phyloP scores from a whole-genome alignment of 2,888 invertebrate species.

The Drosophila ustulata region DNA sequence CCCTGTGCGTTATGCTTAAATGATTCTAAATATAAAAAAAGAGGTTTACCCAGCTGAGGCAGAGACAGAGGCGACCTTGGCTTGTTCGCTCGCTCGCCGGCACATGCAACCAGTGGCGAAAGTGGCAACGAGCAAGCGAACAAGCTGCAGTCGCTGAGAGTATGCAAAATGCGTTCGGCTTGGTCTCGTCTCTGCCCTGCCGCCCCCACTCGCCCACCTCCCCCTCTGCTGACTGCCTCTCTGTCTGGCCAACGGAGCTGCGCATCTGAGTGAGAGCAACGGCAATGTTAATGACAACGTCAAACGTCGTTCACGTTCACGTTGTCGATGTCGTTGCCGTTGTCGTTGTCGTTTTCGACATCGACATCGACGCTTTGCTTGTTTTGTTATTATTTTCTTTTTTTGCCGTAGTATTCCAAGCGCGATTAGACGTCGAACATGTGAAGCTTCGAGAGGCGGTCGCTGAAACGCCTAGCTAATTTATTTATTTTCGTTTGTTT shows the following conservation, averaged over 20 bases:
- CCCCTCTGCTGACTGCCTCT: not conserved
- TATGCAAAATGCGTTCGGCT: conserved; percentile 39
- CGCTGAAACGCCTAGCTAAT: conserved; percentile 43
- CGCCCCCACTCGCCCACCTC: not conserved
- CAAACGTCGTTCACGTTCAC: conserved; percentile 45
- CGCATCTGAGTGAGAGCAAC: conserved; percentile 25
- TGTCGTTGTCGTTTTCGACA: not conserved
- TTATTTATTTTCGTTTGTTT: conserved; percentile 43
- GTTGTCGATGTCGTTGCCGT: conserved; percentile 3
- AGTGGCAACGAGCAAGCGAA: conserved; percentile 36
- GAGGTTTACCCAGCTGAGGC: conserved; percentile 30
- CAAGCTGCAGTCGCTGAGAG: not conserved
- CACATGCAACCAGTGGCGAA: conserved; percentile 70
- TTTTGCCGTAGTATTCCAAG: conserved; percentile 80
- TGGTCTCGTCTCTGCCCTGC: conserved; percentile 12
- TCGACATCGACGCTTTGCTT: conserved; percentile 29
- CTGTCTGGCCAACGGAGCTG: conserved; percentile 20
- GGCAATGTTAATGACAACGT: conserved; percentile 57
- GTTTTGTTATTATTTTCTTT: conserved; percentile 33
- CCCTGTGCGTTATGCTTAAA: conserved; percentile 53
- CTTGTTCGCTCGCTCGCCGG: conserved; percentile 29
- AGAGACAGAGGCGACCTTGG: conserved; percentile 54
- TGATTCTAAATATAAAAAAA: conserved; percentile 59
- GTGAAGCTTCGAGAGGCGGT: conserved; percentile 74
- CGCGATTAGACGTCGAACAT: conserved; percentile 84